Percentiles rank a stretch among this genome's conserved stretches.
These are phyloP conservation scores for Reticulitermes lucifugus DNA, from an alignment of 2,888 invertebrate genomes.

Conservation along the genomic window DNA sequence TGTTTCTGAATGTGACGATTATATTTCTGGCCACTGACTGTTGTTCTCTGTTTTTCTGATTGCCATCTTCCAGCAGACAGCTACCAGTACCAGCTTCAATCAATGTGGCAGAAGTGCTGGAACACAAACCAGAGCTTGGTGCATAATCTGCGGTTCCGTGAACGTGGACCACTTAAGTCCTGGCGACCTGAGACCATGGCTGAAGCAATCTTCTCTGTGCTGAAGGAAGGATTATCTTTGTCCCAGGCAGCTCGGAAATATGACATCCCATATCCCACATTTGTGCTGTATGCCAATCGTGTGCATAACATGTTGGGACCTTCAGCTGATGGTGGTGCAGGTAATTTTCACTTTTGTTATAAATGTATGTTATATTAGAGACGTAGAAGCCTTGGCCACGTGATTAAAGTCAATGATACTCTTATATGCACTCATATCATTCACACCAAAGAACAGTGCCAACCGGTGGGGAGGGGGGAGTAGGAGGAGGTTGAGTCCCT, in stretches of 20 bases:
- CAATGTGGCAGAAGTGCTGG: conserved; percentile 97
- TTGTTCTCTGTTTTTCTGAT: conserved; percentile 26
- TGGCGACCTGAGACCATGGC: conserved; percentile 97
- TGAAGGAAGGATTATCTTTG: conserved; percentile 89
- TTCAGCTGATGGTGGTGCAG: conserved; percentile 90
- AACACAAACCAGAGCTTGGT: conserved; percentile 92
- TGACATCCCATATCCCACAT: conserved; percentile 95
- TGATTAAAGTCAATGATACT: too few species aligned
- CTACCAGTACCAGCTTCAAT: conserved; percentile 94
- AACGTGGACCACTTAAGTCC: conserved; percentile 91
- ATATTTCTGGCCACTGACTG: conserved; percentile 31
- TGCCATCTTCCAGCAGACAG: conserved; percentile 78
- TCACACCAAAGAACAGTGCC: too few species aligned
- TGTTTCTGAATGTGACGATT: neutral
- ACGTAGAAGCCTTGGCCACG: too few species aligned
- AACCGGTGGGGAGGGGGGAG: too few species aligned
- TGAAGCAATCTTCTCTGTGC: conserved; percentile 91
- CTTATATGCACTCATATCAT: too few species aligned
- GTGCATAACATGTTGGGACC: conserved; percentile 96
- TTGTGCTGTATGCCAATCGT: conserved; percentile 91
- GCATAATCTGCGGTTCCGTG: conserved; percentile 90
- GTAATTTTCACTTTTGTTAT: conserved; percentile 64
- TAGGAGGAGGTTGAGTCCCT: too few species aligned
- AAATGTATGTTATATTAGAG: too few species aligned
- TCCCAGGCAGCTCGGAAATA: conserved; percentile 94